Conservation (phyloP, 2,113 vertebrate genomes). For the Todiramphus saurophagus region DNA sequence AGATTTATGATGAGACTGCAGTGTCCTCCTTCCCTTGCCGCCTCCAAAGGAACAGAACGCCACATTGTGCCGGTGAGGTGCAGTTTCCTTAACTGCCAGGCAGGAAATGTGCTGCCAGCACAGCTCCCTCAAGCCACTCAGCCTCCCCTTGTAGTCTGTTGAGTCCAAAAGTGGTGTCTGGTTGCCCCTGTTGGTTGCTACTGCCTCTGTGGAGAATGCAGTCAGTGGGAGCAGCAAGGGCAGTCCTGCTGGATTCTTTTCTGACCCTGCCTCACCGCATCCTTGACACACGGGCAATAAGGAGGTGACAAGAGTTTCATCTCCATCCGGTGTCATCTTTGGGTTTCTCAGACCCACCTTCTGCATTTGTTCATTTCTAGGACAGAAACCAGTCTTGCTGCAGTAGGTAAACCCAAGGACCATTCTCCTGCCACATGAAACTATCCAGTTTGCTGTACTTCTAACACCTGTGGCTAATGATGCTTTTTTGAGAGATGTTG, state of each 20-base stretch:
- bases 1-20: not conserved
- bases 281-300: not conserved
- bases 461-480: not conserved
- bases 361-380: not conserved
- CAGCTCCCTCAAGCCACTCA: not conserved
- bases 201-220: not conserved
- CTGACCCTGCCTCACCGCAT: not conserved
- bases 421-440: not conserved
- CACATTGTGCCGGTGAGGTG: not conserved
- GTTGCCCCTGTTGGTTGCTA: not conserved
- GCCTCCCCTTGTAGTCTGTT: not conserved
- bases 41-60: not conserved
- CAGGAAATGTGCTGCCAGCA: not conserved
- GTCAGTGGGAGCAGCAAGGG: not conserved
- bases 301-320: not conserved
- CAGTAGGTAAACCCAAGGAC: not conserved
- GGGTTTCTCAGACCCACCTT: not conserved
- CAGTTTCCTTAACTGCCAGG: not conserved
- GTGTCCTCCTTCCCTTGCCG: not conserved
- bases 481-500: not conserved
- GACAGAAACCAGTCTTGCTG: not conserved
- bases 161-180: not conserved
- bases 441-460: not conserved
- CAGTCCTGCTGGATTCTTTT: rapidly evolving
- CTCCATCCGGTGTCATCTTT: not conserved